These are phyloP conservation scores for Acanthopagrus latus DNA, from an alignment of 2,797 vertebrate genomes.

Conservation along the genomic window DNA sequence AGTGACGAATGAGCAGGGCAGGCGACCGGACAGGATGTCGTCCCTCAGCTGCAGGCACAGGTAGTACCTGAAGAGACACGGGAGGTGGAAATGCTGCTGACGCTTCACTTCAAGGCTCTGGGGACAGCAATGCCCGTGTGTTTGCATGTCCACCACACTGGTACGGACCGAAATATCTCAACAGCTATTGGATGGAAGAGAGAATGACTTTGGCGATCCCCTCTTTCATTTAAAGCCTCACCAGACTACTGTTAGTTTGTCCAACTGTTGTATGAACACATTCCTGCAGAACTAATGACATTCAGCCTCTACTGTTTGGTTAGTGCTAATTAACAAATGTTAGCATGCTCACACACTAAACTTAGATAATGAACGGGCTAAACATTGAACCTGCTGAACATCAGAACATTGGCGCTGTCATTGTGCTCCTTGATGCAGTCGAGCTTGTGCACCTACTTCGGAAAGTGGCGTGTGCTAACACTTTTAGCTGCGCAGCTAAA, in stretches of 20 bases:
- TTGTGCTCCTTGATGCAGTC: too few species aligned
- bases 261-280: too few species aligned
- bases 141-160: background rate
- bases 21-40: conserved; percentile 95
- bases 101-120: background rate
- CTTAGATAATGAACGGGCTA: background rate
- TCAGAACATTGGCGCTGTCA: too few species aligned
- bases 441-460: too few species aligned
- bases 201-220: too few species aligned
- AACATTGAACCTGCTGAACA: background rate
- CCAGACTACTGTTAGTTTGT: background rate
- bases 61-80: conserved; percentile 90
- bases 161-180: background rate
- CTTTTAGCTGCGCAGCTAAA: too few species aligned
- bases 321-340: background rate
- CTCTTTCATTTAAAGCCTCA: background rate
- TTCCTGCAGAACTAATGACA: background rate
- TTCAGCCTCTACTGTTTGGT: background rate
- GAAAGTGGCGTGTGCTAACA: too few species aligned
- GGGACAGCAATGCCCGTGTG: background rate
- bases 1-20: conserved; percentile 98
- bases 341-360: background rate
- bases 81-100: background rate
- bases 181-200: background rate
- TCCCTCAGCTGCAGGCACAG: conserved; percentile 97